Conservation (phyloP, 2,797 vertebrate species). For the Acanthopagrus latus region DNA sequence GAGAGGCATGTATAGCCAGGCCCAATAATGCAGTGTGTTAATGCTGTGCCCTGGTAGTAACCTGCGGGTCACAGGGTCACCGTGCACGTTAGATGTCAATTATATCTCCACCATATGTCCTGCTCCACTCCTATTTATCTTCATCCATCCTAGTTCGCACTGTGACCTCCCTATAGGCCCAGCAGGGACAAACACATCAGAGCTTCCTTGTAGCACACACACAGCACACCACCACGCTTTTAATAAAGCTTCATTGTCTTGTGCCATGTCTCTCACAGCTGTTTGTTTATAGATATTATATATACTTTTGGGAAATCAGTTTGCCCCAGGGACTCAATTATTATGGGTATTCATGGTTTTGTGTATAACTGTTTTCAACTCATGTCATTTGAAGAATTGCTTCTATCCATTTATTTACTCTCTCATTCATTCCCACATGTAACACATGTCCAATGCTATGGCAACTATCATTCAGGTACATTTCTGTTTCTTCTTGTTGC, state of each 20-base stretch:
- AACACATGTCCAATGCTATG: not conserved
- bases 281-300: slow-evolving; percentile 53
- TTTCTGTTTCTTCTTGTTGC: not conserved
- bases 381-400: slow-evolving; percentile 12
- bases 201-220: slow-evolving; percentile 45
- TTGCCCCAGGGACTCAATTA: slow-evolving; percentile 72
- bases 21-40: slow-evolving; percentile 29
- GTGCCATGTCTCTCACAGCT: slow-evolving; percentile 67
- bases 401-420: slow-evolving; percentile 8
- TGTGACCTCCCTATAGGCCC: slow-evolving; percentile 79
- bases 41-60: slow-evolving; percentile 66
- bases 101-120: slow-evolving; percentile 81
- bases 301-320: slow-evolving; percentile 65
- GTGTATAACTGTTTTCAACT: slow-evolving; percentile 26
- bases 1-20: slow-evolving; percentile 12
- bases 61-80: slow-evolving; percentile 81
- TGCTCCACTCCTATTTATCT: slow-evolving; percentile 84
- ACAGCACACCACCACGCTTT: slow-evolving; percentile 60
- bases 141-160: slow-evolving; percentile 82
- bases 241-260: slow-evolving; percentile 70
- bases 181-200: slow-evolving; percentile 69
- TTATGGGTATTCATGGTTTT: slow-evolving; percentile 39
- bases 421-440: not conserved
- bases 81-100: slow-evolving; percentile 85
- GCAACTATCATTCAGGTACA: not conserved